These are phyloP conservation scores for Leucosticte australis DNA, from an alignment of 2,113 vertebrate genomes.

Conservation along the genomic window DNA sequence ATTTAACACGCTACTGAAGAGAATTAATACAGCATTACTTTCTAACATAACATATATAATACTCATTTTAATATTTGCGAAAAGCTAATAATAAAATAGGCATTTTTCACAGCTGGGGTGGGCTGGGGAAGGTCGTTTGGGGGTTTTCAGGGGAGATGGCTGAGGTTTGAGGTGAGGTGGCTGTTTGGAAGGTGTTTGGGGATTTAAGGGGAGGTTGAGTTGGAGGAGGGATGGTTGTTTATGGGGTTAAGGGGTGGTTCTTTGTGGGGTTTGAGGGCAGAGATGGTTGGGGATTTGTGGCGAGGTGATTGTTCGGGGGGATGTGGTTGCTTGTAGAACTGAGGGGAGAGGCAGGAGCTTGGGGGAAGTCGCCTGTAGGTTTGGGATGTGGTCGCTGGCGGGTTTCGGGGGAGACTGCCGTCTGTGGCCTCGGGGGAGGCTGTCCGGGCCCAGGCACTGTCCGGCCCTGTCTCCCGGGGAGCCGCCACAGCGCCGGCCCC, in stretches of 20 bases:
- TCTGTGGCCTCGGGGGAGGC: rapidly evolving
- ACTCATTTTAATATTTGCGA: too few species aligned
- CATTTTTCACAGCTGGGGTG: too few species aligned
- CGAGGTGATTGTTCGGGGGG: rapidly evolving
- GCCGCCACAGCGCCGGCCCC: background rate
- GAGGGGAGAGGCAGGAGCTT: background rate
- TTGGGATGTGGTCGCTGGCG: background rate
- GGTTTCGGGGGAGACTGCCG: background rate
- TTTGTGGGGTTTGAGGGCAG: too few species aligned
- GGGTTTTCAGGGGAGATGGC: background rate
- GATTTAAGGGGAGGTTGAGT: background rate
- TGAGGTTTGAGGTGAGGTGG: background rate
- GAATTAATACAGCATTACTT: too few species aligned
- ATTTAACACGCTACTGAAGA: too few species aligned
- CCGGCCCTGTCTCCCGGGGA: background rate
- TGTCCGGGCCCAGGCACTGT: background rate
- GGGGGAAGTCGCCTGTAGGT: background rate
- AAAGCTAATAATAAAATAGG: too few species aligned
- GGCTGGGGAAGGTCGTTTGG: background rate
- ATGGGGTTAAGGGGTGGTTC: background rate
- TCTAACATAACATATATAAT: too few species aligned
- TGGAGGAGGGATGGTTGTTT: background rate
- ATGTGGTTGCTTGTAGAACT: background rate
- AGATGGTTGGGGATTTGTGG: background rate
- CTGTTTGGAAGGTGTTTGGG: background rate